phyloP scores from a whole-genome alignment of 2,888 invertebrate species.

The Tridacna crocea region DNA sequence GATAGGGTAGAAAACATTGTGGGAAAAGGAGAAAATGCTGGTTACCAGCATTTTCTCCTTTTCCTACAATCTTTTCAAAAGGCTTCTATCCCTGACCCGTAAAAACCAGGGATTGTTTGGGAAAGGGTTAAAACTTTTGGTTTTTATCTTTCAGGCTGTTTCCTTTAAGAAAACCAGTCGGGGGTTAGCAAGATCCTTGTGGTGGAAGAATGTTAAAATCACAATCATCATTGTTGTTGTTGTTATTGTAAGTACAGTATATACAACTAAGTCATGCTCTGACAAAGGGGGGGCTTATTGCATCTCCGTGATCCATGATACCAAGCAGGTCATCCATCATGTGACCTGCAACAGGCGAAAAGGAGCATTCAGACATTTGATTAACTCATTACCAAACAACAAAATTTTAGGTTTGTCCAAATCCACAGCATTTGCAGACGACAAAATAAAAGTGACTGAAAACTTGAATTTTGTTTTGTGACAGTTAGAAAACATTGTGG shows the following conservation, averaged over 20 bases:
- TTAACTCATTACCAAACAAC: no score
- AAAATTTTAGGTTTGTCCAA: no score
- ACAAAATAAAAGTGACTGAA: no score
- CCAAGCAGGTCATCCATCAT: no score
- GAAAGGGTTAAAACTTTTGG: neutral
- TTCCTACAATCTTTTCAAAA: neutral
- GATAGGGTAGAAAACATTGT: neutral
- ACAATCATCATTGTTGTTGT: conserved; percentile 90
- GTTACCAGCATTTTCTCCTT: neutral
- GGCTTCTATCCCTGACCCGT: neutral
- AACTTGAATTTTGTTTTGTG: no score
- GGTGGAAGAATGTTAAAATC: conserved; percentile 97
- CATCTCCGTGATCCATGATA: no score
- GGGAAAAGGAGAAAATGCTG: neutral
- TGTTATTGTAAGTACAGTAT: conserved; percentile 87
- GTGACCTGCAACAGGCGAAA: no score
- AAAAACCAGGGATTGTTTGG: neutral
- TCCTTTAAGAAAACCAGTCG: conserved; percentile 94
- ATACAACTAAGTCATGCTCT: neutral
- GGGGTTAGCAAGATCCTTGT: conserved; percentile 93
- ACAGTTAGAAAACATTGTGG: no score
- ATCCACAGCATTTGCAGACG: no score
- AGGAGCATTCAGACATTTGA: no score
- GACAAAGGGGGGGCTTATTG: neutral
- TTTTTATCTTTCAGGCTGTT: conserved; percentile 89